A percentile compares a stretch with the other conserved stretches of the same genome.
Evolutionary conservation across 2,113 vertebrate genomes (phyloP).

Genomic region (Oryzias javanicus): DNA sequence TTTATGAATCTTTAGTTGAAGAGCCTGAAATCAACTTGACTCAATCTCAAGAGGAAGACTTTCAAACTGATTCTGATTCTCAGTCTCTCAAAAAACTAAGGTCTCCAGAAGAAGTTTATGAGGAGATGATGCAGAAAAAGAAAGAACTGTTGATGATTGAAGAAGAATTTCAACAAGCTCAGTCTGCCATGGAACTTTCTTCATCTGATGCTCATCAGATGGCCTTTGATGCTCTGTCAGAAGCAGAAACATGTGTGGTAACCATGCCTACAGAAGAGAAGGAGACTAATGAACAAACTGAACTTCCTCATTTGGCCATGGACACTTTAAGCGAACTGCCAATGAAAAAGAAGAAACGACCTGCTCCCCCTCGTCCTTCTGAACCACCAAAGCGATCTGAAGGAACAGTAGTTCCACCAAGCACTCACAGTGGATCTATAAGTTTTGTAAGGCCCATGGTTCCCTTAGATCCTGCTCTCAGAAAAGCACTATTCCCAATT

Average conservation of each 20-base stretch:
- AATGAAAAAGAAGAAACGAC: conserved; percentile 81
- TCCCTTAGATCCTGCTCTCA: conserved; percentile 74
- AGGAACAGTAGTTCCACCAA: conserved; percentile 57
- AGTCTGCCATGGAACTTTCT: conserved; percentile 79
- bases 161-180: conserved; percentile 80
- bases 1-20: conserved; percentile 94
- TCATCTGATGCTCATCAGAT: conserved; percentile 59
- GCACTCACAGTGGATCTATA: conserved; percentile 57
- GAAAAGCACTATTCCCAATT: conserved; percentile 86
- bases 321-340: conserved; percentile 81
- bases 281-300: conserved; percentile 65
- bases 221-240: conserved; percentile 70
- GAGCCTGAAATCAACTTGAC: conserved; percentile 78
- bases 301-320: conserved; percentile 74
- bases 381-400: conserved; percentile 73
- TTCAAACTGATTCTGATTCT: conserved; percentile 66
- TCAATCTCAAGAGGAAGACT: conserved; percentile 70
- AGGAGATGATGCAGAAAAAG: conserved; percentile 85
- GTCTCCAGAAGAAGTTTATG: conserved; percentile 85
- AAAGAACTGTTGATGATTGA: conserved; percentile 79
- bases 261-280: conserved; percentile 80
- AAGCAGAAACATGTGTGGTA: conserved; percentile 85
- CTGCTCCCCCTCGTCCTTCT: conserved; percentile 72
- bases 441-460: conserved; percentile 65
- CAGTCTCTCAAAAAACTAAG: conserved; percentile 79